These are phyloP conservation scores for Oceanodroma leucorhoa DNA, from an alignment of 2,797 vertebrate species.

Conservation along the genomic window DNA sequence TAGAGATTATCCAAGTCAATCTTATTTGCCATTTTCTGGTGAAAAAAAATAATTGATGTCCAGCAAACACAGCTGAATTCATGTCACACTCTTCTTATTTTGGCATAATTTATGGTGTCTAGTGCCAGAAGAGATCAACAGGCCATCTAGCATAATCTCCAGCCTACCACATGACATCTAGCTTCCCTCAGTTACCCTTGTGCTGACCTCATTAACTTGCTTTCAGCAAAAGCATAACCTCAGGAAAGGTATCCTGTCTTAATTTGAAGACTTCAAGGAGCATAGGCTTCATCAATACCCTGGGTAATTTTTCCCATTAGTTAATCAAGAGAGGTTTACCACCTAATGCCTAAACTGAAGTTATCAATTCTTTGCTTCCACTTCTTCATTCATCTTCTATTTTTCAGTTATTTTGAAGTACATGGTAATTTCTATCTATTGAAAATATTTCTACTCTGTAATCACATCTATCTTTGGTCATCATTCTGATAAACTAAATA, in stretches of 20 bases:
- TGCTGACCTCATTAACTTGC: background rate
- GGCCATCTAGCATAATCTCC: background rate
- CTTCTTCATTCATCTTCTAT: background rate
- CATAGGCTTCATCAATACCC: background rate
- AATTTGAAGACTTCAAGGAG: background rate
- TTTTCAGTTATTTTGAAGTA: background rate
- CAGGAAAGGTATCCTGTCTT: background rate
- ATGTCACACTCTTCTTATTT: background rate
- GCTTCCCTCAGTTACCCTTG: background rate
- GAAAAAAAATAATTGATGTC: background rate
- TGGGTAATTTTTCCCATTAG: background rate
- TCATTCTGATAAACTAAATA: background rate
- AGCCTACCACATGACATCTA: background rate
- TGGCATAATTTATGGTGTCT: background rate
- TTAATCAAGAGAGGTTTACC: background rate
- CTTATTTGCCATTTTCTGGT: background rate
- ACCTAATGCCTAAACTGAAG: background rate
- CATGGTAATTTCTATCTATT: background rate
- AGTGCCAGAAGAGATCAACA: background rate
- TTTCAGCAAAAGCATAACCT: background rate
- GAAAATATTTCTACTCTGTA: background rate
- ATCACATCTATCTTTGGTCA: background rate
- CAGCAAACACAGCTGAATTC: background rate
- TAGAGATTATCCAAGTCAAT: background rate
- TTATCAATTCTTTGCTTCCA: background rate